These are phyloP conservation scores for Apodemia duryi DNA, from an alignment of 2,888 invertebrate genomes.

Conservation along the genomic window DNA sequence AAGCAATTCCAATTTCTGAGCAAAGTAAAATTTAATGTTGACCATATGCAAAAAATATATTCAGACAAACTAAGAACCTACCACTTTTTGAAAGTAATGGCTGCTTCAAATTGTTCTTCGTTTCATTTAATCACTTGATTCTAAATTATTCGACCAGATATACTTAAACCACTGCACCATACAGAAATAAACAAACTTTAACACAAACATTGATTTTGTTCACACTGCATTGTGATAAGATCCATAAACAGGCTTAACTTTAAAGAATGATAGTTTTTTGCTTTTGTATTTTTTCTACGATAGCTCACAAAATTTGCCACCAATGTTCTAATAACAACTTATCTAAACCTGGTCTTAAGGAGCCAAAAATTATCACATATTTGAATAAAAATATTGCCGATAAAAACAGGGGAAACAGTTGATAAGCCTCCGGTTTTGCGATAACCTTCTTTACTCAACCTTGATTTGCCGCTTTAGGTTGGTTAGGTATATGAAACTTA, in stretches of 20 bases:
- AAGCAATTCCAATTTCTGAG: no score
- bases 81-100: no score
- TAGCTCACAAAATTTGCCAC: slow-evolving; percentile 63
- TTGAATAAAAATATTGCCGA: slow-evolving; percentile 70
- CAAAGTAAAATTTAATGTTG: no score
- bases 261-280: slow-evolving; percentile 47
- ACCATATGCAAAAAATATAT: no score
- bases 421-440: slow-evolving; percentile 65
- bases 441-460: slow-evolving; percentile 51
- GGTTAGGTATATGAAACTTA: slow-evolving; percentile 22
- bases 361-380: slow-evolving; percentile 74
- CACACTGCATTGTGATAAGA: slow-evolving; percentile 62
- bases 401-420: slow-evolving; percentile 58
- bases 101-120: no score
- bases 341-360: slow-evolving; percentile 62
- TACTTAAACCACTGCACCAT: no score
- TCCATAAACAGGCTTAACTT: slow-evolving; percentile 51
- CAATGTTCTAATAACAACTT: slow-evolving; percentile 72
- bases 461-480: slow-evolving; percentile 43
- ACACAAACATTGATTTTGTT: slow-evolving; percentile 48
- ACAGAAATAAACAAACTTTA: background rate
- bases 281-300: slow-evolving; percentile 53
- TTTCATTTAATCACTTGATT: no score
- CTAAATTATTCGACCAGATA: no score
- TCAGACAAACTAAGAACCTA: no score